phyloP scores from a whole-genome alignment of 2,888 invertebrate species.

The Heliconius aoede region DNA sequence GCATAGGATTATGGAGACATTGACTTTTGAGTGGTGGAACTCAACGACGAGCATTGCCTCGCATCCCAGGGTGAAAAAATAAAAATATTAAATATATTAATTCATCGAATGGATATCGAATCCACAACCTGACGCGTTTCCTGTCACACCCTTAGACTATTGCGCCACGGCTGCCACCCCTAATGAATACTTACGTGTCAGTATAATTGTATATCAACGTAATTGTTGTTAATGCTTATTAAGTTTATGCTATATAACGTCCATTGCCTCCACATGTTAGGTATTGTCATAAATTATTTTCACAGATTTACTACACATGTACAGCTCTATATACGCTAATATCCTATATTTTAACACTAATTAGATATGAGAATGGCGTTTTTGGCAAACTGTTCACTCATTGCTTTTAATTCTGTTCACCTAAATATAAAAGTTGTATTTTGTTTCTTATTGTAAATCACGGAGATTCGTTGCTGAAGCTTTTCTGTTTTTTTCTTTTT shows the following conservation, averaged over 20 bases:
- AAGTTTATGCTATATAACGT: conserved; percentile 15
- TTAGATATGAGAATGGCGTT: conserved; percentile 11
- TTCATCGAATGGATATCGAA: too few species aligned
- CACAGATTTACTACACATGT: conserved; percentile 20
- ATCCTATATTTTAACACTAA: conserved; percentile 17
- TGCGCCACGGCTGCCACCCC: background rate
- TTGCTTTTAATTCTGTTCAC: conserved; percentile 5
- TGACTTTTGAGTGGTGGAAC: too few species aligned
- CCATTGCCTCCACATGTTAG: conserved; percentile 27
- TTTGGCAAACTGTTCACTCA: background rate
- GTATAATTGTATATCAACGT: conserved; percentile 6
- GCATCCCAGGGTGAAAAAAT: too few species aligned
- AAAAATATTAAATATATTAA: too few species aligned
- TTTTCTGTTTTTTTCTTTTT: background rate
- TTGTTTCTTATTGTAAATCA: background rate
- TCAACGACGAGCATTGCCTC: too few species aligned
- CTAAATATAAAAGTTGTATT: background rate
- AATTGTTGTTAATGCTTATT: conserved; percentile 27
- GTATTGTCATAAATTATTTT: conserved; percentile 27
- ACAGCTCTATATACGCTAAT: conserved; percentile 14
- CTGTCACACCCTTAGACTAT: too few species aligned
- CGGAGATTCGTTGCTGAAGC: background rate
- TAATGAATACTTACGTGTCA: background rate
- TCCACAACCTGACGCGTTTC: too few species aligned
- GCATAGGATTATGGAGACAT: too few species aligned